Conservation (phyloP, 1,140 invertebrate genomes). For the Tribolium castaneum region DNA sequence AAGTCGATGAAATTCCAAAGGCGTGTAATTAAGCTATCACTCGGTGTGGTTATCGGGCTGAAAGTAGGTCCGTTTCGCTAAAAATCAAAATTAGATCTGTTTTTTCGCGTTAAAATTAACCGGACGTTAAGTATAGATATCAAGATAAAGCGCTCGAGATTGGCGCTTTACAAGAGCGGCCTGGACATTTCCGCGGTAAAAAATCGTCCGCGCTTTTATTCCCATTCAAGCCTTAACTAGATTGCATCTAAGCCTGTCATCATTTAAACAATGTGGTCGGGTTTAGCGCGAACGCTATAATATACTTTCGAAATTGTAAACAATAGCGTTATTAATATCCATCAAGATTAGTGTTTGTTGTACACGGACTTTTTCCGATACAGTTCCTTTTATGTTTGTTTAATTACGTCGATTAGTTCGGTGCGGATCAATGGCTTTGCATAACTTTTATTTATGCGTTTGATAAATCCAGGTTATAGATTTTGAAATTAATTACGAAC, state of each 20-base stretch:
- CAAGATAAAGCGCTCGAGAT: constrained; percentile 26
- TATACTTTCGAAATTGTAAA: constrained; percentile 36
- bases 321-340: constrained; percentile 34
- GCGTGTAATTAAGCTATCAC: constrained; percentile 7
- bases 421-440: constrained; percentile 21
- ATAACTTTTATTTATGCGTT: constrained; percentile 35
- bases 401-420: constrained; percentile 28
- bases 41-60: neutral
- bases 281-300: constrained; percentile 19
- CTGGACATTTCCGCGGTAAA: constrained; percentile 9
- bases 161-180: constrained; percentile 5
- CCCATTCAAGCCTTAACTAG: constrained; percentile 28
- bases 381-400: constrained; percentile 29
- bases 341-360: constrained; percentile 33
- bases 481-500: constrained; percentile 17
- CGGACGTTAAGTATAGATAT: constrained; percentile 16
- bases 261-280: constrained; percentile 25
- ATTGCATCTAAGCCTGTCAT: constrained; percentile 35
- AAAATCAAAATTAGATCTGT: constrained; percentile 27
- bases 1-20: neutral
- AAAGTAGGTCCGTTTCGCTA: constrained; percentile 9
- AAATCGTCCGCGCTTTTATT: constrained; percentile 8
- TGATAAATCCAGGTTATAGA: constrained; percentile 13
- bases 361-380: neutral
- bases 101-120: constrained; percentile 20